Conservation (phyloP, 2,888 invertebrate species). For the Dasypolia templi region DNA sequence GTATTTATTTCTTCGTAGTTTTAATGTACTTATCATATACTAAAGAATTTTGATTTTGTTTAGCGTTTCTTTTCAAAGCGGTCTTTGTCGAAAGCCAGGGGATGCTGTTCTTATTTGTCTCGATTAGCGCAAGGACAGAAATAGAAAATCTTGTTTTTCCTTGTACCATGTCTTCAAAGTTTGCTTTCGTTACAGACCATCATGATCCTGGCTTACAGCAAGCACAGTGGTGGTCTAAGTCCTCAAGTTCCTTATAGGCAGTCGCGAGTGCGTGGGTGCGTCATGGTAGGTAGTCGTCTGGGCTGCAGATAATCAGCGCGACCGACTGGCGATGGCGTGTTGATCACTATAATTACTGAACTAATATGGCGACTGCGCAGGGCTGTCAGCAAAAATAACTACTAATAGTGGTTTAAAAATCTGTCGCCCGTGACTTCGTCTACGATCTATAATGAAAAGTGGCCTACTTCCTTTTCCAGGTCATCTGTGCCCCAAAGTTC, state of each 20-base stretch:
- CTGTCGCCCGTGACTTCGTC: too few species aligned
- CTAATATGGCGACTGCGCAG: slow-evolving; percentile 44
- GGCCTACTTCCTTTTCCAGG: too few species aligned
- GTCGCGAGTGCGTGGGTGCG: slow-evolving; percentile 32
- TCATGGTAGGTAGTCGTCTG: slow-evolving; percentile 44
- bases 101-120: background rate
- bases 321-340: slow-evolving; percentile 42
- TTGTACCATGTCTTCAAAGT: background rate
- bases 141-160: background rate
- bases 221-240: background rate
- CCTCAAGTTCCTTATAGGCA: background rate
- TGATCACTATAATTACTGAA: slow-evolving; percentile 51
- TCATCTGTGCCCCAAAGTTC: too few species aligned
- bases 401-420: too few species aligned
- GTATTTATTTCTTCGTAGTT: background rate
- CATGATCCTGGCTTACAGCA: background rate
- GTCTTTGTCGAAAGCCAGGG: background rate
- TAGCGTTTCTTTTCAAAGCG: background rate
- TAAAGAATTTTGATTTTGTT: background rate
- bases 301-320: slow-evolving; percentile 38
- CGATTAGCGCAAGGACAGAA: background rate
- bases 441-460: too few species aligned
- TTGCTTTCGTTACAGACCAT: background rate
- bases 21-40: background rate
- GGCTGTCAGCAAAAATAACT: slow-evolving; percentile 31